A percentile compares a stretch with the other conserved stretches of the same genome.
Evolutionary conservation across 2,888 invertebrate species (phyloP).

Genomic region (Formica aserva): DNA sequence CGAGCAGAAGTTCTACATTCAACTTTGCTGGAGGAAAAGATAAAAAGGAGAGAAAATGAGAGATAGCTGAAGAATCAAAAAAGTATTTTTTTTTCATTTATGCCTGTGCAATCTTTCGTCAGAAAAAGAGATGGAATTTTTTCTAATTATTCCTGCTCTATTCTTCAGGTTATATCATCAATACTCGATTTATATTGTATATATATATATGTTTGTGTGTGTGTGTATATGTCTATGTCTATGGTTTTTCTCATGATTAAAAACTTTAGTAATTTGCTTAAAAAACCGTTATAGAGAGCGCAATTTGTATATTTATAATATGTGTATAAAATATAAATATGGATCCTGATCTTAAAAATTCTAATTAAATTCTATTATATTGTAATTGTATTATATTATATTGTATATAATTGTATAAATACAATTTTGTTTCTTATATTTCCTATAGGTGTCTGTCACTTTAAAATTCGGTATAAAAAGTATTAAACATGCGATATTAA

Average conservation of each 20-base stretch:
- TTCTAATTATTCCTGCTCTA: background rate
- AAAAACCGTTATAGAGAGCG: background rate
- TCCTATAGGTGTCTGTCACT: background rate
- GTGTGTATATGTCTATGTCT: background rate
- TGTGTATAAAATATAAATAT: slow-evolving; percentile 10
- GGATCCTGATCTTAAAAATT: background rate
- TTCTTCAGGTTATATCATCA: background rate
- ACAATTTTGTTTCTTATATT: background rate
- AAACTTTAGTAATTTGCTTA: slow-evolving; percentile 10
- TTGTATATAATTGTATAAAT: slow-evolving; percentile 15
- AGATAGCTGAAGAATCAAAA: background rate
- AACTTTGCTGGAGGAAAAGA: background rate
- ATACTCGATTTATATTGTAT: background rate
- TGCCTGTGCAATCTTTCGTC: background rate
- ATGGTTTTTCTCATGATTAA: background rate
- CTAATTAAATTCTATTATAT: slow-evolving; percentile 4
- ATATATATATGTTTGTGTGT: too few relatives aligned
- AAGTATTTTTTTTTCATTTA: background rate
- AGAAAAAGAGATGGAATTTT: background rate
- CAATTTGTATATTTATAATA: slow-evolving; percentile 15
- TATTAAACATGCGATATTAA: slow-evolving; percentile 62
- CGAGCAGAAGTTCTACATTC: background rate
- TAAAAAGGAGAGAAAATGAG: background rate
- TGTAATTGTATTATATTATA: background rate
- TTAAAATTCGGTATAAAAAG: slow-evolving; percentile 37